These are phyloP conservation scores for Alouatta palliata DNA, from an alignment of 2,113 vertebrate genomes.

Conservation along the genomic window DNA sequence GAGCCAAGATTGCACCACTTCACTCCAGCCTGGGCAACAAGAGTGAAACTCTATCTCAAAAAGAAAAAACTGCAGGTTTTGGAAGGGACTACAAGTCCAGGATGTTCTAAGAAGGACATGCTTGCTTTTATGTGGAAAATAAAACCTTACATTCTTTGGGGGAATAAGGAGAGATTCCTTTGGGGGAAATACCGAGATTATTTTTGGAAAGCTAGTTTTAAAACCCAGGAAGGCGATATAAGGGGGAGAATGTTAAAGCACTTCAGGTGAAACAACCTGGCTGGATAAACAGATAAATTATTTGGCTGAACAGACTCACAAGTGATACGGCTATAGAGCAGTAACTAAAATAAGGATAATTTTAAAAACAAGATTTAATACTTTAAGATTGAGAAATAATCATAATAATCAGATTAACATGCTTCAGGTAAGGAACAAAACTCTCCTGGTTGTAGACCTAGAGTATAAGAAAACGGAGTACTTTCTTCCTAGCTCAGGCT, in stretches of 20 bases:
- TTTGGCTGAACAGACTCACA: background rate
- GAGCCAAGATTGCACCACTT: too few species aligned
- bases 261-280: background rate
- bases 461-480: background rate
- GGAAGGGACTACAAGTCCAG: background rate
- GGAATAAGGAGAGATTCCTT: conserved; percentile 26
- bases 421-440: background rate
- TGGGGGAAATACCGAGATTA: background rate
- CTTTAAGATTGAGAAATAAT: background rate
- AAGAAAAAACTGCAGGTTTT: background rate
- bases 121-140: conserved; percentile 49
- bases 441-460: background rate
- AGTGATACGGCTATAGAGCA: background rate
- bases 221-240: background rate
- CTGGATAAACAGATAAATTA: background rate
- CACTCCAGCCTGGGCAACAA: too few species aligned
- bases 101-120: background rate
- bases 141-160: conserved; percentile 32
- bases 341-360: background rate
- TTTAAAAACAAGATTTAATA: background rate
- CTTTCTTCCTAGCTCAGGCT: background rate
- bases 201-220: conserved; percentile 39
- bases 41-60: too few species aligned
- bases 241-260: background rate
- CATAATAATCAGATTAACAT: background rate